Evolutionary conservation across 2,113 vertebrate genomes (phyloP), one percentile per base, ranked within the genome.

Genomic region (Callopanchax toddi): DNA sequence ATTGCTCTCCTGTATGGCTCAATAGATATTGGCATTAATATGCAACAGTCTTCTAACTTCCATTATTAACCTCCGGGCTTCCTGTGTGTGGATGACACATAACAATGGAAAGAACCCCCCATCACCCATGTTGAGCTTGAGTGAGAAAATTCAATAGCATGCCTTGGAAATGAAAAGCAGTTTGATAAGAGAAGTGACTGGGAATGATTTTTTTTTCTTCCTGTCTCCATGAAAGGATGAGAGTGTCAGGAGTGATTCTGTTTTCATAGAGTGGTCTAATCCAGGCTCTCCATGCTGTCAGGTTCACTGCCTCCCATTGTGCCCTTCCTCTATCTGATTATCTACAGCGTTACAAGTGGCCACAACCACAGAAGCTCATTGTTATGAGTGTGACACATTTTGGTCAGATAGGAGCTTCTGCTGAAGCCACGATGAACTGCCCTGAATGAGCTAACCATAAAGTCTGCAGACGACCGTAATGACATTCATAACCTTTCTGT

Each of bases 161-260:
- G 80, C 67, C 80, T 79, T 70, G 82, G 76, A 89, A 88, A 89
- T 91, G 88, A 88, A 91, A 87, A 85, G 81, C 56, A 48, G 69
- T 68, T 82, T 73, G 83, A 89, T 85, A 83, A 87, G 83, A 82
- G 76, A 83, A 89, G 89, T 83, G 68, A 85, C 59, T 71, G 65
- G 69, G 67, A 83, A 79, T 81, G 49, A 59, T 87, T 84, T 67
- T 82, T 63, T 46, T 57, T 20, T 20, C 15, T 62, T 53, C 39
- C 57, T 1, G 40, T 73, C 67, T 76, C 74, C 36, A 65, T 80
- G 79, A 86, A 89, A 86, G 82, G 74, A 83, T 74, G 69, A 6
- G n/a, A 84, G 84, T 70, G 75, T 84, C 82, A 81, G 54, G 45
- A 79, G 60, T 72, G 67, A 68, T 82, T 86, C 70, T 75, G 74